Evolutionary conservation across 1,140 invertebrate genomes (phyloP), one percentile per base, ranked within the genome.

Genomic region (Zaprionus vittiger): DNA sequence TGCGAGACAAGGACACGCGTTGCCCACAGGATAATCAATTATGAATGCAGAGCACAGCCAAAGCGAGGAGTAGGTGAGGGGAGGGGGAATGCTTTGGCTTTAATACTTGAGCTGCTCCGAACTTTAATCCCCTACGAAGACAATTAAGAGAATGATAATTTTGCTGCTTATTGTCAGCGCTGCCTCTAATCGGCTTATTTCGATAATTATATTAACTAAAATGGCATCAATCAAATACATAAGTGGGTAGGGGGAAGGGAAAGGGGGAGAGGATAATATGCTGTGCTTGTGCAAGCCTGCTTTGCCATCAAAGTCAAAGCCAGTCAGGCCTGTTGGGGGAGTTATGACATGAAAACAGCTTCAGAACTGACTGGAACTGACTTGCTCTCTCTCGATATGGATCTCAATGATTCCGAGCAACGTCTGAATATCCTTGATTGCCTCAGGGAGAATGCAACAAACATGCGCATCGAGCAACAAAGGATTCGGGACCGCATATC

Each of bases 11-110:
- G 79, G 67, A 81, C 76, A 71, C 64, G 67, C 67, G 80, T 64
- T 34, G 71, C 71, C 83, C 80, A 83, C 71, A 80, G 80, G 73
- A 87, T 77, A 87, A 83, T 89, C 80, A 89, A 89, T 83, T 81
- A 87, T 83, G 68, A 81, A 81, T 85, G 79, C 75, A 86, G 59
- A 76, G 56, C 55, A 37, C 37, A 75, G 17, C 65, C 67, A 64
- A 34, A n/a, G 55, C 20, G 15, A 22, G 24, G 20, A 37, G 5
- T 17, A 5, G 17, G 11, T 12, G 54, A 22, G 26, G 15, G 54
- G 2, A n/a, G 28, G 28, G 28, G 6, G 6, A 20, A 31, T 34
- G 49, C 22, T 9, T 20, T 15, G 52, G 56, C 20, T n/a, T 62
- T 65, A 74, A 81, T 80, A 81, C 24, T 71, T 72, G 38, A 41